phyloP scores from a whole-genome alignment of 2,888 invertebrate species.

The Spodoptera littoralis region DNA sequence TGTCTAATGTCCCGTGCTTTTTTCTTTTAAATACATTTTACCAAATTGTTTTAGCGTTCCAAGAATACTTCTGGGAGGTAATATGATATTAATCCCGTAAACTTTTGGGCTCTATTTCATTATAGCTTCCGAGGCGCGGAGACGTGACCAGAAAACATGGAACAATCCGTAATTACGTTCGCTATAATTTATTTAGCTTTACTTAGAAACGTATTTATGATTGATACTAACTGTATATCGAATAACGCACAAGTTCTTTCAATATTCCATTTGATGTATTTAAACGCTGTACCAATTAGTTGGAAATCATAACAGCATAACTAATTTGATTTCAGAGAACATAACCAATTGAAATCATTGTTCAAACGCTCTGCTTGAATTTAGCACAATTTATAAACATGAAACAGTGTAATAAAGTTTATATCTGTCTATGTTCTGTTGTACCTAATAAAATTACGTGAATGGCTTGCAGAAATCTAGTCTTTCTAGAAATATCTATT shows the following conservation, averaged over 20 bases:
- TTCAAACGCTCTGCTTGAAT: too few species aligned
- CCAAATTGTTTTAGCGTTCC: not conserved
- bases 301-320: too few species aligned
- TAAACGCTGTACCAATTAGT: too few species aligned
- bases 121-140: slow-evolving; percentile 52
- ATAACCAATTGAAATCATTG: too few species aligned
- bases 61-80: slow-evolving; percentile 27
- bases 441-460: too few species aligned
- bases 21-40: not conserved
- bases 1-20: not conserved
- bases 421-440: too few species aligned
- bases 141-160: slow-evolving; percentile 65
- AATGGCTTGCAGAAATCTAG: too few species aligned
- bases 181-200: slow-evolving; percentile 35
- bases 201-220: slow-evolving; percentile 16
- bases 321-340: too few species aligned
- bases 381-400: too few species aligned
- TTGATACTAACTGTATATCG: slow-evolving; percentile 9
- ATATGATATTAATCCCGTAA: slow-evolving; percentile 59
- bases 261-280: not conserved
- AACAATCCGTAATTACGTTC: slow-evolving; percentile 50
- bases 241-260: not conserved
- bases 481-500: too few species aligned
- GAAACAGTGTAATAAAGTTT: too few species aligned
- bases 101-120: slow-evolving; percentile 61